These are phyloP conservation scores for Anisognathus igniventris DNA, from an alignment of 2,797 vertebrate genomes.

Conservation along the genomic window DNA sequence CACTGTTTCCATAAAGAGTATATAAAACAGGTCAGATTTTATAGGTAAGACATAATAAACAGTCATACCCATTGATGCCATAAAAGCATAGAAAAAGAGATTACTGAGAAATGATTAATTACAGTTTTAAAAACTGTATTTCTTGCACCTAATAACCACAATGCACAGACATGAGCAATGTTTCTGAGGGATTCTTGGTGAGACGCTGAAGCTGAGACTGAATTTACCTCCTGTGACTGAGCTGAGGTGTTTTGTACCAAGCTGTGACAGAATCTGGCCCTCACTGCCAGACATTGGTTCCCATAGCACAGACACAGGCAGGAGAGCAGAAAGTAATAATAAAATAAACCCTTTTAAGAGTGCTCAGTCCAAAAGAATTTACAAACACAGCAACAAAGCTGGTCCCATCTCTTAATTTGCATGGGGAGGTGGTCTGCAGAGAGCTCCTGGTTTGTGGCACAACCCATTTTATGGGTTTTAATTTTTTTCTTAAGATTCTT, in stretches of 20 bases:
- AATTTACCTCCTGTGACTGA: background rate
- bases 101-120: slow-evolving; percentile 74
- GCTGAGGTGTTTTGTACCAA: background rate
- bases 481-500: background rate
- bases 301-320: background rate
- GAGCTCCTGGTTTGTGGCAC: background rate
- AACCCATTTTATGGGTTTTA: background rate
- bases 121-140: slow-evolving; percentile 59
- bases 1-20: slow-evolving; percentile 73
- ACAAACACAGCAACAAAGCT: background rate
- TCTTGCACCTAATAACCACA: slow-evolving; percentile 60
- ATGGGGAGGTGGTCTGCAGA: background rate
- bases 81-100: slow-evolving; percentile 56
- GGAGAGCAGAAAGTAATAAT: background rate
- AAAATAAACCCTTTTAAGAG: background rate
- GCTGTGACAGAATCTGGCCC: background rate
- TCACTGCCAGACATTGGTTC: background rate
- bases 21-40: slow-evolving; percentile 74
- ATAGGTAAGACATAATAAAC: slow-evolving; percentile 73
- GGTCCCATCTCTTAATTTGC: background rate
- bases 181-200: slow-evolving; percentile 25
- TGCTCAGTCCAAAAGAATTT: background rate
- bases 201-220: background rate
- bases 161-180: slow-evolving; percentile 34
- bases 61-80: slow-evolving; percentile 63